Conservation (phyloP, 2,888 invertebrate genomes). For the Choristoneura rosaceana region DNA sequence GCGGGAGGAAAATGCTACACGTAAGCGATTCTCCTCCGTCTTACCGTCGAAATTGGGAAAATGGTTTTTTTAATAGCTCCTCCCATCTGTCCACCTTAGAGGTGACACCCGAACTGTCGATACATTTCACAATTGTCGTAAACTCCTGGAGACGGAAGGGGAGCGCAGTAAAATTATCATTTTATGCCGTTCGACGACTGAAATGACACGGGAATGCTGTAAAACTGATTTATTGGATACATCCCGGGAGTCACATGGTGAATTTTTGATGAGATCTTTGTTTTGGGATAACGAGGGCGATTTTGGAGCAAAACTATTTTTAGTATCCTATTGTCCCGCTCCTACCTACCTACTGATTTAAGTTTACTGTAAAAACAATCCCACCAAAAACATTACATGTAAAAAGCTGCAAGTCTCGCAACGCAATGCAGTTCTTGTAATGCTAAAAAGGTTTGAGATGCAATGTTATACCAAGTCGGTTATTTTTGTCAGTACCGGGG, state of each 20-base stretch:
- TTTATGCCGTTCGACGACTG: conserved; percentile 85
- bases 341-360: neutral
- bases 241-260: conserved; percentile 81
- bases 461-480: no score
- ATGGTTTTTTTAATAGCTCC: conserved; percentile 47
- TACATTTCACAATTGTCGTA: conserved; percentile 86
- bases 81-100: conserved; percentile 65
- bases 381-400: no score
- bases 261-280: conserved; percentile 83
- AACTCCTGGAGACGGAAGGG: conserved; percentile 83
- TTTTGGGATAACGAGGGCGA: conserved; percentile 68
- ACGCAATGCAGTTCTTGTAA: no score
- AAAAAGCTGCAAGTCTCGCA: no score
- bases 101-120: conserved; percentile 84
- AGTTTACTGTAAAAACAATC: neutral
- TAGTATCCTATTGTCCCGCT: neutral
- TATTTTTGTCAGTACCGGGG: no score
- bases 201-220: conserved; percentile 85
- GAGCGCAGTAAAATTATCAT: conserved; percentile 85
- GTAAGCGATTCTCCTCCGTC: conserved; percentile 58
- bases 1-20: conserved; percentile 37
- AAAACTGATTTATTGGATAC: conserved; percentile 85
- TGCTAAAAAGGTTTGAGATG: no score
- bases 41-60: conserved; percentile 48
- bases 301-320: conserved; percentile 33